Base-by-base conservation (phyloP, 2,888 invertebrate species). In the Rotaria macrura region DNA sequence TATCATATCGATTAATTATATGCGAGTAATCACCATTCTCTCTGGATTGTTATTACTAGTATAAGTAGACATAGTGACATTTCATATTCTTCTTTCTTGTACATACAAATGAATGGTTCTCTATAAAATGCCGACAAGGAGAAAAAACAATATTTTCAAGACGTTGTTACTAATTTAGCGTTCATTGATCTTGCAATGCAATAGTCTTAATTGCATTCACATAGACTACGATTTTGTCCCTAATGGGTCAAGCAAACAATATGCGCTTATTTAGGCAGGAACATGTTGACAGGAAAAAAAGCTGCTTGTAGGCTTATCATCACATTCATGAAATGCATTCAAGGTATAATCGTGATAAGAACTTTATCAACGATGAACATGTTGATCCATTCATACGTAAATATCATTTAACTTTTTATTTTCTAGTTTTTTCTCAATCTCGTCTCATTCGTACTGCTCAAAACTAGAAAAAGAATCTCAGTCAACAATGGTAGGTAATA, bases 401-500 rank as follows among this genome's bases (percentile, higher is more conserved):
- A 29, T 65, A 34, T 65, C 10, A 34, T 29, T 1, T 20, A 14
- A 47, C 14, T 47, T 20, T 34, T 4, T 65, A 6, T 34, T 29
- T 38, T 7, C 2, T 65, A 65, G 65, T 34, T 34, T 34, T 7
- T 65, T 6, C 52, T 23, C n/a, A 23, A 17, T 49, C 17, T 29
- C 29, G 20, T 65, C 65, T 34, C 1, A 17, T 34, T 34, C 34
- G 20, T 49, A 49, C 17, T 49, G 12, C 17, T 49, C 49, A 49
- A 49, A 14, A 49, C 1, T 49, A 49, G 17, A 49, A 49, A 12
- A n/a, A 10, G n/a, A n/a, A 55, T 55, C 10, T 55, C n/a, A 55
- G 2, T n/a, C 65, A 79, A 79, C n/a, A 5, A 79, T 79, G 79
- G 79, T 79, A 12, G 79, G 85, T 84, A 65, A 84, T 57, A 85